Base-by-base conservation (phyloP, 2,797 vertebrate genomes). In the Myotis myotis region DNA sequence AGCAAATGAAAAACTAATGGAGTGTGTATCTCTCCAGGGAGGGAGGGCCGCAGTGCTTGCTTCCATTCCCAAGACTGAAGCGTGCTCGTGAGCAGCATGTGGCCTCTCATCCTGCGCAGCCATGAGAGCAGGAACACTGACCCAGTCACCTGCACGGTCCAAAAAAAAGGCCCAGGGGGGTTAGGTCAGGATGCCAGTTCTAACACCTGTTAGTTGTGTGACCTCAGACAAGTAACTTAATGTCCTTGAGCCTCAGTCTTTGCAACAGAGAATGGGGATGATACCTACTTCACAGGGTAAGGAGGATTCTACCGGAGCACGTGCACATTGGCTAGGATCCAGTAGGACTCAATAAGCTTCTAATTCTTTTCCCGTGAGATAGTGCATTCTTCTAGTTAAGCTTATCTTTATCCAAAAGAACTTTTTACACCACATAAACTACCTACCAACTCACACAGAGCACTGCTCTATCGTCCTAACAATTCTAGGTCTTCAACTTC, bases 1-100 rank as follows among this genome's bases (percentile, higher is more conserved):
- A 68, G 95, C 91, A 97, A 98, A 98, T 97, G 96, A 97, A 97
- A 98, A 98, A 85, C 97, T 98, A 98, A 98, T 98, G 97, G 97
- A 94, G 87, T 53, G 0, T 96, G 38, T 66, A 95, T 94, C 93
- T 95, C 96, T 83, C 0, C 72, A 25, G 90, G 95, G 95, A 76
- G 62, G 64, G 86, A 86, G 87, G 33, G 38, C 78, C 1, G 0
- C 91, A 80, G 66, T 28, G 57, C 86, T 93, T 78, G 70, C 74
- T 96, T 96, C 96, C 60, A 75, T 25, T 51, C 83, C 66, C 80
- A 49, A 89, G 64, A 94, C 38, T 0, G 13, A 95, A 94, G 74
- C 20, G 1, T 20, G 57, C 44, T 47, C 80, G 64, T 1, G 71
- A 79, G 64, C 38, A 68, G 93, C n/a, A 89, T 1, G n/a, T 62